Evolutionary conservation across 2,888 invertebrate genomes (phyloP).

Genomic region (Campoletis raptor): DNA sequence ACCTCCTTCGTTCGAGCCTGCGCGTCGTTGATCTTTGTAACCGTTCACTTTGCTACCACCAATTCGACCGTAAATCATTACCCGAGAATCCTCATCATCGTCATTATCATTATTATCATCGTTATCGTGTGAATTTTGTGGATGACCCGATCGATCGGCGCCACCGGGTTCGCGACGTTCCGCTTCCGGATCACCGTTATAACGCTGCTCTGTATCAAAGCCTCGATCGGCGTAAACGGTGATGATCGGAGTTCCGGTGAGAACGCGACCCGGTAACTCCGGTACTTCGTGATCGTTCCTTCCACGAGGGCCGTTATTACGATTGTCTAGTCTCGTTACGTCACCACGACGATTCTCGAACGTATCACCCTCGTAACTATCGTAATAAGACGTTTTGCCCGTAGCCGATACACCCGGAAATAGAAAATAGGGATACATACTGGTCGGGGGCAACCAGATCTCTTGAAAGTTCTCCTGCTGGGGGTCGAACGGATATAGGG

Average conservation of each 20-base stretch:
- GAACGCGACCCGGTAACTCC: constrained; percentile 78
- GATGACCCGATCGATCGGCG: constrained; percentile 69
- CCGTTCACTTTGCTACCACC: constrained; percentile 30
- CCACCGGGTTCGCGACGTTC: constrained; percentile 68
- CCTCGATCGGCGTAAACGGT: constrained; percentile 75
- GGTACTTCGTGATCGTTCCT: constrained; percentile 76
- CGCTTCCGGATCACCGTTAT: constrained; percentile 66
- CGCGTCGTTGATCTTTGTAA: constrained; percentile 70
- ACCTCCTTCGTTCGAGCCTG: constrained; percentile 64
- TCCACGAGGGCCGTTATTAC: constrained; percentile 65
- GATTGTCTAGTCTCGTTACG: constrained; percentile 45
- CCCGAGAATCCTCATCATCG: constrained; percentile 57
- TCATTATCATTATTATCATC: constrained; percentile 39
- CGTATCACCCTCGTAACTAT: constrained; percentile 74
- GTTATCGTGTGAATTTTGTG: neutral
- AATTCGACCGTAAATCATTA: constrained; percentile 66
- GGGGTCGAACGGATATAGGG: constrained; percentile 86
- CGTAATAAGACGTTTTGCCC: constrained; percentile 82
- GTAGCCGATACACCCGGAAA: constrained; percentile 86
- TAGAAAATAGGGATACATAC: constrained; percentile 87
- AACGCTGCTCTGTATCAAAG: constrained; percentile 66
- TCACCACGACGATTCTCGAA: constrained; percentile 72
- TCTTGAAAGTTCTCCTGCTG: constrained; percentile 87
- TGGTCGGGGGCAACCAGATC: constrained; percentile 86
- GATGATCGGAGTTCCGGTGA: constrained; percentile 74